phyloP scores from a whole-genome alignment of 2,888 invertebrate species.

The Orchesella flavescens region DNA sequence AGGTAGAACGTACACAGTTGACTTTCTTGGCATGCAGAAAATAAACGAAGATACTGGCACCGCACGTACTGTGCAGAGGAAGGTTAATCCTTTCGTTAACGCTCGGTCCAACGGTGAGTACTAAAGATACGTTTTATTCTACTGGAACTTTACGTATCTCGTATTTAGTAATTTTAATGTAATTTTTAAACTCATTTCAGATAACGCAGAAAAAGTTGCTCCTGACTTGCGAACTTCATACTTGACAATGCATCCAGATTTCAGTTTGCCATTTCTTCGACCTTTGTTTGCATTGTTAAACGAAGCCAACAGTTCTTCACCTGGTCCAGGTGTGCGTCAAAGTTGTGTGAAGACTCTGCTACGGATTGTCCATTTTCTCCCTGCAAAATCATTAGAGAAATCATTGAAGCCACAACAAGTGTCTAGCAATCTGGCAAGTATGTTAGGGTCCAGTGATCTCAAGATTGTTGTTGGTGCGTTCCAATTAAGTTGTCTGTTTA shows the following conservation, averaged over 20 bases:
- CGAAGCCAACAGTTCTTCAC: constrained; percentile 98
- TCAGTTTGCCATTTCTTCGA: constrained; percentile 82
- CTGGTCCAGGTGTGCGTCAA: constrained; percentile 97
- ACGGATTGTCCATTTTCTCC: constrained; percentile 96
- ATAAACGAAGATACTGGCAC: constrained; percentile 98
- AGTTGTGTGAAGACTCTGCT: constrained; percentile 96
- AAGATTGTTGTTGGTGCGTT: constrained; percentile 97
- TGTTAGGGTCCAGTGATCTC: constrained; percentile 97
- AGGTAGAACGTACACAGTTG: constrained; percentile 95
- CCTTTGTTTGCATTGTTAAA: constrained; percentile 95
- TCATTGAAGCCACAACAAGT: constrained; percentile 83
- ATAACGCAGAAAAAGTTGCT: constrained; percentile 26
- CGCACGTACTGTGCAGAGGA: constrained; percentile 90
- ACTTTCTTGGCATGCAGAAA: constrained; percentile 98
- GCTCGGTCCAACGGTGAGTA: constrained; percentile 64
- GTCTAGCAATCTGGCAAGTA: constrained; percentile 97
- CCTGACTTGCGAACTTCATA: constrained; percentile 82
- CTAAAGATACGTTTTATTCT: neutral
- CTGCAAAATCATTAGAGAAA: constrained; percentile 86
- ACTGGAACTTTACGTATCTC: no score
- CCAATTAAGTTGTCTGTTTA: constrained; percentile 96
- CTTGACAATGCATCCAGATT: constrained; percentile 81
- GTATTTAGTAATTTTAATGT: no score
- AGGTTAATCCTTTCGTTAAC: constrained; percentile 74
- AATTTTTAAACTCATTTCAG: neutral